These are phyloP conservation scores for Aplysina aerophoba DNA, from an alignment of 37 sponge, comb jelly and placozoan genomes.

Conservation along the genomic window DNA sequence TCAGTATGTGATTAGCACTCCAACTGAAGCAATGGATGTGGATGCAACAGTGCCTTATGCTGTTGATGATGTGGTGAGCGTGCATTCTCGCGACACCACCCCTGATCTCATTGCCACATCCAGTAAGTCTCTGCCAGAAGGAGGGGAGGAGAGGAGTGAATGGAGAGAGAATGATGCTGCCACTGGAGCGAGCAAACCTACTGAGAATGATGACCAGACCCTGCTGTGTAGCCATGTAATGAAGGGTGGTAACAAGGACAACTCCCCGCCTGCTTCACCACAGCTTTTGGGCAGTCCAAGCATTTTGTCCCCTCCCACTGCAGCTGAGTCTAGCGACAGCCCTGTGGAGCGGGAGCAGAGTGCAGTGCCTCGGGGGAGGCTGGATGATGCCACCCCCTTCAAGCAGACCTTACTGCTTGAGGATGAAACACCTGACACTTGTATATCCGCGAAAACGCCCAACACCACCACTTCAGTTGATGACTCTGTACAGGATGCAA, in stretches of 20 bases:
- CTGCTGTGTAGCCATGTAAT: not conserved
- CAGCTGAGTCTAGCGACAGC: constrained; percentile 3
- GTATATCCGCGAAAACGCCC: not conserved
- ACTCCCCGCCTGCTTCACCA: constrained; percentile 1
- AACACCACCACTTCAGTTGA: not conserved
- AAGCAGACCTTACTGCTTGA: constrained; percentile 9
- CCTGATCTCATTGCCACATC: not conserved
- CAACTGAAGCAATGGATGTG: not conserved
- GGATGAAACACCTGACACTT: not conserved
- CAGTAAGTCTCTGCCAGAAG: not conserved
- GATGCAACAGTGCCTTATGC: not conserved
- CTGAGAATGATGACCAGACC: not conserved
- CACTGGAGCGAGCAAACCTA: not conserved
- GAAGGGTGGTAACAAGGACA: constrained; percentile 14
- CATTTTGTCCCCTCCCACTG: not conserved
- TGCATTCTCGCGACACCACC: constrained; percentile 17
- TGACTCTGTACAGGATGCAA: not conserved
- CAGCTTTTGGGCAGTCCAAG: not conserved
- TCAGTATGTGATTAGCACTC: constrained; percentile 38
- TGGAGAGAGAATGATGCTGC: not conserved
- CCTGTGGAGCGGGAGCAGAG: not conserved
- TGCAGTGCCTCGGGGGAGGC: not conserved
- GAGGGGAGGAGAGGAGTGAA: not conserved
- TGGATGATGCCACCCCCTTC: not conserved
- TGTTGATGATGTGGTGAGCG: not conserved